These are phyloP conservation scores for Eretmochelys imbricata DNA, from an alignment of 2,113 vertebrate genomes.

Conservation along the genomic window DNA sequence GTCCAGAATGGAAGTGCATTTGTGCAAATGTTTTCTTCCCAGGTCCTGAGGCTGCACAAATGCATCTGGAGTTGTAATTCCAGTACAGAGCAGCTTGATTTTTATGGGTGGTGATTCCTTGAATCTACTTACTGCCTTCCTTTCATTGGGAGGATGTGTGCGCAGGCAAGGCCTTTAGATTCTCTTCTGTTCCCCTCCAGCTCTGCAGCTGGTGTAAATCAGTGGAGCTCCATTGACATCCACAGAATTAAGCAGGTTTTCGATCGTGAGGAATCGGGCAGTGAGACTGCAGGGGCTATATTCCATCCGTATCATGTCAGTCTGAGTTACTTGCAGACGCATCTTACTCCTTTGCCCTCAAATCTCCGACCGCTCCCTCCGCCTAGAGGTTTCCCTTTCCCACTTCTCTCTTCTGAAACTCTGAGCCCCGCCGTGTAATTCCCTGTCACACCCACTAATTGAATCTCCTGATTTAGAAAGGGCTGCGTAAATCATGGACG, in stretches of 20 bases:
- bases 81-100: background rate
- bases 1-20: too few relatives aligned
- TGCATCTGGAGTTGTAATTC: background rate
- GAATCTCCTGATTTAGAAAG: background rate
- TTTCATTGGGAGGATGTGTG: background rate
- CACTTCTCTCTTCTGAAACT: too few relatives aligned
- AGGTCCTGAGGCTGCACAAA: too few relatives aligned
- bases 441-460: background rate
- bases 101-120: background rate
- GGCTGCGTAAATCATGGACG: background rate
- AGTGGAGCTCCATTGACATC: background rate
- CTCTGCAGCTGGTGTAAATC: background rate
- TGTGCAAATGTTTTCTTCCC: too few relatives aligned
- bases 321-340: background rate
- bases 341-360: background rate
- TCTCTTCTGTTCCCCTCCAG: background rate
- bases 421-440: too few relatives aligned
- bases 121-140: background rate
- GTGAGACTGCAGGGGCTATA: background rate
- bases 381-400: too few relatives aligned
- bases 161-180: background rate
- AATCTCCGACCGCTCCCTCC: too few relatives aligned
- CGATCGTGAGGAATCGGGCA: background rate
- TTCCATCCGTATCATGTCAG: background rate
- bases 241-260: background rate